Evolutionary conservation across 1,140 invertebrate species (phyloP).

Genomic region (Brachionus rotundiformis): DNA sequence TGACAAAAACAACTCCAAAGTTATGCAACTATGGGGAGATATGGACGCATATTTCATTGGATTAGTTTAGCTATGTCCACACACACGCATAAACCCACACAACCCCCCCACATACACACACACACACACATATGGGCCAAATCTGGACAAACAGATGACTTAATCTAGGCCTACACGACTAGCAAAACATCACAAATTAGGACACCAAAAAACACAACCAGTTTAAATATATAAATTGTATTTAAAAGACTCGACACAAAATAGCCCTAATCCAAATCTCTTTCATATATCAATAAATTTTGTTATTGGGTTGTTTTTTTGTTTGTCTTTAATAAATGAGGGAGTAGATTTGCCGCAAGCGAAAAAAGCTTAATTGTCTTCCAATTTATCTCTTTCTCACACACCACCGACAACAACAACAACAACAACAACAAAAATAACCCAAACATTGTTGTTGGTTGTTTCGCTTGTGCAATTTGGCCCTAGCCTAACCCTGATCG

Average conservation of each 20-base stretch:
- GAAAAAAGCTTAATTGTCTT: neutral
- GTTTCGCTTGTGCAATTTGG: too few species aligned
- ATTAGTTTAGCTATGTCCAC: neutral
- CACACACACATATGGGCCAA: neutral
- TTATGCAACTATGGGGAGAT: neutral
- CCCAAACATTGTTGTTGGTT: too few species aligned
- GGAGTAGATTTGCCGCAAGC: neutral
- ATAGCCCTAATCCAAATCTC: constrained; percentile 37
- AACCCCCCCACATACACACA: too few species aligned
- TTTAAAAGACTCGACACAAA: neutral
- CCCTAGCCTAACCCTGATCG: too few species aligned
- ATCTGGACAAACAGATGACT: neutral
- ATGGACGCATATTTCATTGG: neutral
- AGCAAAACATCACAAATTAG: neutral
- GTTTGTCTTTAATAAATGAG: neutral
- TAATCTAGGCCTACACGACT: neutral
- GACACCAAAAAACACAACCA: neutral
- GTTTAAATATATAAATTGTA: neutral
- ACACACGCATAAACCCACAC: too few species aligned
- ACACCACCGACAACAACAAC: neutral
- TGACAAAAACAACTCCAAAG: constrained; percentile 2
- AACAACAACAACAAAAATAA: too few species aligned
- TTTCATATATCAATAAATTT: neutral
- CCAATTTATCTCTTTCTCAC: constrained; percentile 8
- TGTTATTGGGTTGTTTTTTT: neutral